These are phyloP conservation scores for Melanargia galathea DNA, from an alignment of 2,888 invertebrate genomes.

Conservation along the genomic window DNA sequence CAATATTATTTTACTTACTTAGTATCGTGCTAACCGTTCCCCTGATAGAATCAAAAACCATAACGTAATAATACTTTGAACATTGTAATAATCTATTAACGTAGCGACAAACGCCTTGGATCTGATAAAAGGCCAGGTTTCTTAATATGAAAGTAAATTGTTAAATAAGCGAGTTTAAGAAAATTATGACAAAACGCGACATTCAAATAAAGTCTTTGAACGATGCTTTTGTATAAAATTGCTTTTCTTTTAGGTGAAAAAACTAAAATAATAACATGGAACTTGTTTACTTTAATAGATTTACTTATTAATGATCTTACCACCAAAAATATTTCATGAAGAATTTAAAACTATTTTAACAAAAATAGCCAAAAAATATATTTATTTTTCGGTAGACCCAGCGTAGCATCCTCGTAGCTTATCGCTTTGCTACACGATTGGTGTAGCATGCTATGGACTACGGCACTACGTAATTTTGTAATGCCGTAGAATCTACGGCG, in stretches of 20 bases:
- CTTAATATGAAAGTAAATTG: slow-evolving; percentile 8
- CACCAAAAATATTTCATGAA: not conserved
- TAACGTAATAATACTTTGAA: slow-evolving; percentile 15
- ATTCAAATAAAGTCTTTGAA: not conserved
- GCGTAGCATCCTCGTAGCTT: too few relatives aligned
- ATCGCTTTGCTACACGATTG: too few relatives aligned
- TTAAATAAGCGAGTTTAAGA: slow-evolving; percentile 5
- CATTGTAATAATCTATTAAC: slow-evolving; percentile 10
- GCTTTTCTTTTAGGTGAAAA: not conserved
- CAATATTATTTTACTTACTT: not conserved
- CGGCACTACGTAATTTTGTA: too few relatives aligned
- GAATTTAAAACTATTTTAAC: too few relatives aligned
- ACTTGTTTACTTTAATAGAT: not conserved
- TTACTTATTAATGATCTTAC: not conserved
- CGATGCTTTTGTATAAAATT: not conserved
- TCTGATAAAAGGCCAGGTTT: slow-evolving; percentile 5
- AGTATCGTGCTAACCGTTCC: slow-evolving; percentile 1
- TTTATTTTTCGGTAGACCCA: too few relatives aligned
- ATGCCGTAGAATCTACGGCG: too few relatives aligned
- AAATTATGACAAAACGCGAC: slow-evolving; percentile 3
- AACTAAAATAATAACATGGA: not conserved
- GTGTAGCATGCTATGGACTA: too few relatives aligned
- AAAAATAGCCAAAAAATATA: too few relatives aligned
- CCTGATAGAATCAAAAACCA: slow-evolving; percentile 9
- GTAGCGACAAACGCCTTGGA: slow-evolving; percentile 4